Base-by-base conservation (phyloP, 2,797 vertebrate genomes). In the Liparis tanakae region DNA sequence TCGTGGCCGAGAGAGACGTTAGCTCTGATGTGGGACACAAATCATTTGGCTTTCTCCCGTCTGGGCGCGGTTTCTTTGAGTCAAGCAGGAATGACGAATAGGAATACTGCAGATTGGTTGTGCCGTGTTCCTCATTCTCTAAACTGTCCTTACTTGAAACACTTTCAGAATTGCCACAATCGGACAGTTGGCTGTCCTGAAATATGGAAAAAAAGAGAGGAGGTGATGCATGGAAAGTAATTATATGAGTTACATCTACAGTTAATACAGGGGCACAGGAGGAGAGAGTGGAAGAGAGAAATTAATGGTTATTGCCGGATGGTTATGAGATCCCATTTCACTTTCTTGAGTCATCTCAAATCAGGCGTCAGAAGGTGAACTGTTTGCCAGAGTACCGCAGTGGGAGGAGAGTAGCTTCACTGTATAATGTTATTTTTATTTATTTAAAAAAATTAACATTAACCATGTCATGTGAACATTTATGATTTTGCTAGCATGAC, bases 131-230 rank as follows among this genome's bases (percentile, higher is more conserved):
- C 70, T 93, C 93, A 72, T 86, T 92, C 69, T 99, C 97, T 86
- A 99, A 94, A 85, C 97, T 99, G 91, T 99, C 97, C 83, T 94
- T 87, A 89, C 95, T 97, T 18, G 90, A 96, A 63, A 96, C 79
- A 69, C 95, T 97, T 81, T 96, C 96, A 74, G 95, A 95, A 80
- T 87, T 88, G 70, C 89, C 88, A 86, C 89, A 86, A 72, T 93
- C 90, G 78, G 93, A 91, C 74, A 93, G 82, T 80, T 92, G 89
- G 82, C 91, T 89, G 82, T 94, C 95, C 97, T 99, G 79, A 74
- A 88, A 87, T 7, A 71, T 54, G n/a, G 25, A 78, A 48, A 9
- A 69, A 65, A 82, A 56, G 8, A 72, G 22, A 60, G 39, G 14
- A 55, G 46, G 10, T 63, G 63, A 74, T 54, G 1, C 58, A 34